Evolutionary conservation across 2,113 vertebrate species (phyloP).

Genomic region (Carlito syrichta): DNA sequence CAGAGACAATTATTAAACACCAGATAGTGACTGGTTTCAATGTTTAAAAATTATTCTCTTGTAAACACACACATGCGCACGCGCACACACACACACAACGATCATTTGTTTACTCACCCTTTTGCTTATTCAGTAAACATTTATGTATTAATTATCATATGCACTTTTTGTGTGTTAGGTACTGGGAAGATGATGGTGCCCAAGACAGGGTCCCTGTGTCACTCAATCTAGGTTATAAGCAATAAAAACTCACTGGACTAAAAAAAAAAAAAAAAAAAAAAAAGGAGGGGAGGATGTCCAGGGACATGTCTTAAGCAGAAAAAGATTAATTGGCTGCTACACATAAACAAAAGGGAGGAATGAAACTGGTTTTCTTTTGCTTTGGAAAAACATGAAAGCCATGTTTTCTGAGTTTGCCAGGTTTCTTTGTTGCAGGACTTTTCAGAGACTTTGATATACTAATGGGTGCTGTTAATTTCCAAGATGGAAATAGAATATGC

Average conservation of each 20-base stretch:
- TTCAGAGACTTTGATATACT: background rate
- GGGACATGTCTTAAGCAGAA: background rate
- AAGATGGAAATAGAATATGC: background rate
- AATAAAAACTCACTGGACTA: background rate
- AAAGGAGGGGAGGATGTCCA: too few species aligned
- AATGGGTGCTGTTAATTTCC: background rate
- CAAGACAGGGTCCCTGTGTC: background rate
- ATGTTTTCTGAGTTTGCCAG: background rate
- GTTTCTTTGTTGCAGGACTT: background rate
- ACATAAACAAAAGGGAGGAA: background rate
- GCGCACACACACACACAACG: background rate
- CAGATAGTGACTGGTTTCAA: background rate
- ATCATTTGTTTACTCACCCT: background rate
- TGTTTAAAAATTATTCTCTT: background rate
- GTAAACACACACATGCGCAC: background rate
- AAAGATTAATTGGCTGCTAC: background rate
- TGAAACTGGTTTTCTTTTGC: background rate
- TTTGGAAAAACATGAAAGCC: background rate
- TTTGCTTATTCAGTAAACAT: background rate
- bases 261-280: too few species aligned
- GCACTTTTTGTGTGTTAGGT: background rate
- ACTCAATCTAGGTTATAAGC: background rate
- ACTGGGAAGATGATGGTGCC: background rate
- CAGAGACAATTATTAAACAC: background rate
- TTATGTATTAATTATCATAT: background rate